Evolutionary conservation across 2,888 invertebrate genomes (phyloP), one percentile per base, ranked within the genome.

Genomic region (Leptogaster cylindrica): DNA sequence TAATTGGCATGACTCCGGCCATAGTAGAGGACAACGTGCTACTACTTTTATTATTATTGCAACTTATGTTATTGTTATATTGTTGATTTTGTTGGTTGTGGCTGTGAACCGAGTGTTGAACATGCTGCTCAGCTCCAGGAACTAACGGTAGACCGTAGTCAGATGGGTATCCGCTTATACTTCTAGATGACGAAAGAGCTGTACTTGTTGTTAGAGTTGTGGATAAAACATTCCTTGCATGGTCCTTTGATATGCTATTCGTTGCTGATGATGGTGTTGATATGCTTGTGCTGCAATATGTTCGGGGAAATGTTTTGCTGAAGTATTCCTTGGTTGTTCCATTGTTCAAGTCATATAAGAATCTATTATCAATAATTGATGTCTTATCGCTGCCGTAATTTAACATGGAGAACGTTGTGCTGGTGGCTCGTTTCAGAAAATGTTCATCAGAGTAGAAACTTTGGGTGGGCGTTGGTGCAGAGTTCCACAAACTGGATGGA

Each of bases 401-500:
- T 77, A 84, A 87, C 50, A 84, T 84, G 16, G 85, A 84, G 70
- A 84, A 82, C 68, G 85, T 84, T 31, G 84, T 82, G 73, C 85
- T 84, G 46, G 84, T 84, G 18, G 85, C 84, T 48, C 87, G 84
- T 55, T 87, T 85, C 70, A 87, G 78, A 76, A 84, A 86, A 66
- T 79, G 71, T 71, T 81, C 79, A 67, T 80, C 80, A 7, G 64
- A 55, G n/a, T 58, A 33, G 12, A 44, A 55, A 36, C 52, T 52
- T n/a, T 67, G 61, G n/a, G 10, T 4, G 31, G 44, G 39, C 8
- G 75, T 77, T 61, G 77, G 73, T 18, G 75, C 72, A 16, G 70
- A 44, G 73, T 91, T 91, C 92, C 92, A 92, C 51, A 92, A 81
- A 8, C 91, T 90, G 12, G 90, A 89, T 10, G 92, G 90, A 77